These are phyloP conservation scores for Melinaea marsaeus DNA, from an alignment of 2,888 invertebrate species.

Conservation along the genomic window DNA sequence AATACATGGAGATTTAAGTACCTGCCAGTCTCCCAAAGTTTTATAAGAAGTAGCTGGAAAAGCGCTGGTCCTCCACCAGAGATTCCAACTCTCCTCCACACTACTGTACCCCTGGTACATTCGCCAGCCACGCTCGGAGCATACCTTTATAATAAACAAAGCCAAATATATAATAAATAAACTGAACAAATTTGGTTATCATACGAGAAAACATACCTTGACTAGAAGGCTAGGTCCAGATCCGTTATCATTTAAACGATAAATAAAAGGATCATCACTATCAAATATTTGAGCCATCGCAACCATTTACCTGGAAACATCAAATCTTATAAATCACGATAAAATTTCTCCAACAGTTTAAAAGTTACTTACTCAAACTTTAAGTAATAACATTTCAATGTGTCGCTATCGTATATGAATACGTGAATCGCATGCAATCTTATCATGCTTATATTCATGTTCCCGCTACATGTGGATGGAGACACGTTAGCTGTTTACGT, in stretches of 20 bases:
- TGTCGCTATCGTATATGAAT: constrained; percentile 16
- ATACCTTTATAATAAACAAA: constrained; percentile 73
- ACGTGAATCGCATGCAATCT: constrained; percentile 26
- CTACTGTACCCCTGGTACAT: constrained; percentile 80
- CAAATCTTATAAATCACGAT: not conserved
- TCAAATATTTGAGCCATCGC: constrained; percentile 63
- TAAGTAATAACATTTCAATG: constrained; percentile 11
- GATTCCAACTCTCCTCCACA: constrained; percentile 85
- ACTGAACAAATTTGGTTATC: not conserved
- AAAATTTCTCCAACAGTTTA: not conserved
- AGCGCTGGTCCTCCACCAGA: constrained; percentile 91
- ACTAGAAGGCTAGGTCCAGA: constrained; percentile 84
- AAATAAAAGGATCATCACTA: constrained; percentile 84
- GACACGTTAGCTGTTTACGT: constrained; percentile 39
- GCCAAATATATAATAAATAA: not conserved
- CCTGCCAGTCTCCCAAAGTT: constrained; percentile 84
- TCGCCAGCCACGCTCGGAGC: constrained; percentile 88
- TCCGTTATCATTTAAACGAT: constrained; percentile 85
- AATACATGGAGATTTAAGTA: constrained; percentile 34
- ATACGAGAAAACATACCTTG: constrained; percentile 75
- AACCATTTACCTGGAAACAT: not conserved
- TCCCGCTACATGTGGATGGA: constrained; percentile 35
- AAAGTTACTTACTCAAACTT: constrained; percentile 14
- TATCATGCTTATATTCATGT: constrained; percentile 26
- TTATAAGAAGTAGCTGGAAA: constrained; percentile 83